Evolutionary conservation across 2,113 vertebrate genomes (phyloP), one percentile per base, ranked within the genome.

Genomic region (Hippoglossus stenolepis): DNA sequence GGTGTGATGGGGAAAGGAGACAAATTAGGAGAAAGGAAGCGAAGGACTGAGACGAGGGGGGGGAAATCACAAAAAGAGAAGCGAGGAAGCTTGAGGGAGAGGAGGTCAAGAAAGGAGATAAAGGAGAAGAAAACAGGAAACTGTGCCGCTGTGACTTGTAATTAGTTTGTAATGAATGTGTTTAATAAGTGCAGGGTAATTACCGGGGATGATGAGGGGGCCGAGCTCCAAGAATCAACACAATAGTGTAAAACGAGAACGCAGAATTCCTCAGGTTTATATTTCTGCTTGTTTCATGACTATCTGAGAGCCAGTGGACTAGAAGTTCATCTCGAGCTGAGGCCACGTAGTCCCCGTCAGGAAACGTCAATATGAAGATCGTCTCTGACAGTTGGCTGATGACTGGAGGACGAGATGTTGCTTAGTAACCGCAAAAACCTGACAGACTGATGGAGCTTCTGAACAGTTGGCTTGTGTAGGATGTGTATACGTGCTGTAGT

Each of bases 391-490:
- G 85, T 63, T 84, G 87, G 81, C 75, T 18, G 65, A 82, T 70
- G 71, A 79, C 71, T 64, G 51, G 65, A 83, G 79, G 80, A 90
- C 77, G 84, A 82, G 69, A 77, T 49, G 90, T 93, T 93, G 93
- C 93, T 75, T 81, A 74, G 93, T 74, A 91, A 94, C 91, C 12
- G 8, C 77, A 73, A 31, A 89, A 74, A 49, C 73, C 79, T 51
- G 88, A 89, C 89, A 91, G 90, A 83, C 73, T 72, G 83, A 83
- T 81, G 23, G 53, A 75, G 73, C 77, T 66, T 81, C 75, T 77
- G 54, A 88, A 66, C 82, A 86, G 85, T 90, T 90, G 86, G 89
- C 21, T 70, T 49, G 76, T 87, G 90, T 90, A 73, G 89, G 90
- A 83, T 57, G 86, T 56, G 61, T 43, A 18, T 74, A 47, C 9